phyloP scores from a whole-genome alignment of 1,140 invertebrate genomes.

The Pachypeltis micranthus region DNA sequence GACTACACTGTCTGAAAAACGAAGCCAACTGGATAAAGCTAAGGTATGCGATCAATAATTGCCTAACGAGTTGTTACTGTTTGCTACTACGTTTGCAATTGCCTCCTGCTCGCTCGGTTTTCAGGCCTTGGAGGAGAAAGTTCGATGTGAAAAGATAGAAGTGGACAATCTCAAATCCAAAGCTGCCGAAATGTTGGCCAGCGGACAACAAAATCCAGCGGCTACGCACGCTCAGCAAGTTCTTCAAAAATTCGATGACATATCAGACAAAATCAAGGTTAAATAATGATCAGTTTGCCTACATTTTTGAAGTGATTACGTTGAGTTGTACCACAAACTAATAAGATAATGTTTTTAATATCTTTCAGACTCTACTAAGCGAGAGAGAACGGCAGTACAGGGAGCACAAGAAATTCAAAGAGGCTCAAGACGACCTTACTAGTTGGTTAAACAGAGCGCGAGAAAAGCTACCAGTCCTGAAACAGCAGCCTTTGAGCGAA shows the following conservation, averaged over 20 bases:
- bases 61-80: background rate
- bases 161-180: conserved; percentile 78
- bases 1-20: conserved; percentile 62
- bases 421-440: conserved; percentile 76
- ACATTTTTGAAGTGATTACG: too few relatives aligned
- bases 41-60: conserved; percentile 39
- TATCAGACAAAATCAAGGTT: conserved; percentile 56
- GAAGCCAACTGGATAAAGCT: conserved; percentile 69
- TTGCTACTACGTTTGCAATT: too few relatives aligned
- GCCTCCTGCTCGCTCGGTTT: too few relatives aligned
- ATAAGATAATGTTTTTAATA: conserved; percentile 6
- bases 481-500: conserved; percentile 71
- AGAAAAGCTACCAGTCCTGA: conserved; percentile 77
- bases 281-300: too few relatives aligned
- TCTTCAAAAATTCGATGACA: conserved; percentile 62
- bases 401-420: conserved; percentile 77
- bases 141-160: conserved; percentile 81
- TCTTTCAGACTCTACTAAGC: conserved; percentile 48
- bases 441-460: conserved; percentile 71
- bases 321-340: too few relatives aligned
- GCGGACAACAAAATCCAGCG: conserved; percentile 67
- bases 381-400: conserved; percentile 76
- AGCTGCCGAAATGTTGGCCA: conserved; percentile 74
- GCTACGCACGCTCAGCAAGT: conserved; percentile 74
- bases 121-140: conserved; percentile 67